Evolutionary conservation across 1,140 invertebrate genomes (phyloP), one percentile per base, ranked within the genome.

Genomic region (Acromyrmex charruanus): DNA sequence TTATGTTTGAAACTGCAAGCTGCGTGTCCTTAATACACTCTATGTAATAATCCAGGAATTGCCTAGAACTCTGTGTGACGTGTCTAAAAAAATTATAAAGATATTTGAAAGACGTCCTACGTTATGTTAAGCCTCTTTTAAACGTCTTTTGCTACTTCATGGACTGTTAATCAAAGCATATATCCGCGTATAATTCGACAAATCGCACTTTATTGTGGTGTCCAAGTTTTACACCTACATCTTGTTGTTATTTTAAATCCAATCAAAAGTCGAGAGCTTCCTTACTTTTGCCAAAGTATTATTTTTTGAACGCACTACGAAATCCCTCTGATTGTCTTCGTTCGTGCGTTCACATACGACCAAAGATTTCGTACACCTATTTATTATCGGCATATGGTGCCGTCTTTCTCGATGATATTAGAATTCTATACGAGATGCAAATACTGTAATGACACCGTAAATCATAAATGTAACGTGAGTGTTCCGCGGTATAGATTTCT

Each of bases 261-360:
- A 35, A 51, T 28, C 12, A 21, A 39, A 55, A 58, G 35, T 14
- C 69, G 14, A 25, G 55, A 51, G 25, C 69, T 84, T 84, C 80
- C 80, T 84, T 51, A 63, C 25, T 84, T 84, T 84, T 84, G 69
- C 69, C 69, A 84, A 84, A 84, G 25, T 81, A 58, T 69, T 55
- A 66, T 66, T 53, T 53, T 39, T 59, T 31, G 39, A 12, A 74
- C 68, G 80, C 55, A 28, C 31, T 18, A 21, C 25, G 39, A 72
- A 71, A 59, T 61, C 55, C 10, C 39, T 75, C 31, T 39, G 68
- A 74, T 55, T 75, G 55, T 39, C 58, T 61, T 59, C 39, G 53
- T 61, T 51, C 55, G 25, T 55, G 25, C 31, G 55, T 77, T 77
- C 21, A 61, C 35, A 28, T 21, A 59, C 21, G 53, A 82, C 68